Base-by-base conservation (phyloP, 2,797 vertebrate species). In the Syngnathus acus region DNA sequence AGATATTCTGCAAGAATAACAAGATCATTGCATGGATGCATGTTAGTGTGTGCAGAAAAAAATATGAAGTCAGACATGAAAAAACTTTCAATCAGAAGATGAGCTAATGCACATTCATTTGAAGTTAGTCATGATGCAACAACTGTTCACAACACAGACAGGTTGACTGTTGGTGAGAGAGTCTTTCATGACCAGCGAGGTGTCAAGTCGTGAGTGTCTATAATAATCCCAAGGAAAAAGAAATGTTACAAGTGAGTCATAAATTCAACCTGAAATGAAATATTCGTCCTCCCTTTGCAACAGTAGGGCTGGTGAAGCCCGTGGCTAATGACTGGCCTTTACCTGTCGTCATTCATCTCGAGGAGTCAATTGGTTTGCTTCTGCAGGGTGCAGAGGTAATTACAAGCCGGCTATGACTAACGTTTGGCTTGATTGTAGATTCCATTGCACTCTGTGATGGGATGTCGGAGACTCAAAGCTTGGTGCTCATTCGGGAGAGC, bases 311-410 rank as follows among this genome's bases (percentile, higher is more conserved):
- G 79, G 72, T 13, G 69, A 76, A 82, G 70, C 75, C 73, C 72
- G 67, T 74, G 64, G 84, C 82, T 85, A 84, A 87, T 85, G 83
- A 80, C 80, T 84, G 82, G 71, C 84, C 80, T 85, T 87, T 86
- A 87, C 84, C 84, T 87, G 84, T 77, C 79, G 81, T 82, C 78
- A 83, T 83, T 87, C 86, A 84, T 86, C 82, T 82, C 63, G 68
- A 78, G 68, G 73, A 87, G 84, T 85, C 87, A 88, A 87, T 84
- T 79, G 83, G 85, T 78, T 78, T 84, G 87, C 75, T 84, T 75
- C 83, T 75, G 82, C 67, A 53, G 78, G 81, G 85, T 82, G 78
- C 79, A 79, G 80, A 84, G 84, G 82, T 88, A 90, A 89, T 89
- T 88, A 88, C 68, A 58, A 83, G 86, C 87, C 88, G 84, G 85